A percentile compares a stretch with the other conserved stretches of the same genome.
Evolutionary conservation across 2,888 invertebrate genomes (phyloP).

Genomic region (Melinaea marsaeus): DNA sequence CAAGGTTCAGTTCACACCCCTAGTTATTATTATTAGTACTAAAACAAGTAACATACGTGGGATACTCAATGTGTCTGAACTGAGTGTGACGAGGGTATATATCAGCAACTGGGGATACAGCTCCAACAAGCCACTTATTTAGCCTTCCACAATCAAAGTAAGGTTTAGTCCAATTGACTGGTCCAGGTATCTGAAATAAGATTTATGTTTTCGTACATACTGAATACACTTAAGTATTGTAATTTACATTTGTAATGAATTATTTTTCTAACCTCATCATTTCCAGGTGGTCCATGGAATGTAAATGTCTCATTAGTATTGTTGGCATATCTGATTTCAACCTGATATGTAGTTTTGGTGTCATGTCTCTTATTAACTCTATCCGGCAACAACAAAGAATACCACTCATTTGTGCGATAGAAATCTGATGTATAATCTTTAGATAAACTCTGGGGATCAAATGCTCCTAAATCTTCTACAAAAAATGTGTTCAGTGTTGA

Average conservation of each 20-base stretch:
- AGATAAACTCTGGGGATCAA: conserved; percentile 86
- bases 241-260: background rate
- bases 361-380: conserved; percentile 88
- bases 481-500: conserved; percentile 96
- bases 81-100: conserved; percentile 96
- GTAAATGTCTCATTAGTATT: conserved; percentile 97
- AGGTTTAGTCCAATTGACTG: conserved; percentile 95
- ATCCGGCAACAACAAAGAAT: conserved; percentile 94
- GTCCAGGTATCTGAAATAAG: conserved; percentile 80
- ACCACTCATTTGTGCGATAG: conserved; percentile 97
- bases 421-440: conserved; percentile 94
- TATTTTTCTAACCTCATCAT: conserved; percentile 84
- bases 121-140: conserved; percentile 96
- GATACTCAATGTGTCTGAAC: conserved; percentile 95
- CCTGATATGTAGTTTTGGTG: conserved; percentile 94
- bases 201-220: background rate
- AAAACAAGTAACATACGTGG: conserved; percentile 82
- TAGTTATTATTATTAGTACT: background rate
- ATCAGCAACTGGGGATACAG: conserved; percentile 96
- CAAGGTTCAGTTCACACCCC: too few relatives aligned
- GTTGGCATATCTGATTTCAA: conserved; percentile 95
- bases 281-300: conserved; percentile 95
- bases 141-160: conserved; percentile 98
- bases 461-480: conserved; percentile 90
- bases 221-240: background rate